Conservation (phyloP, 2,113 vertebrate species). For the Bujurquina vittata region DNA sequence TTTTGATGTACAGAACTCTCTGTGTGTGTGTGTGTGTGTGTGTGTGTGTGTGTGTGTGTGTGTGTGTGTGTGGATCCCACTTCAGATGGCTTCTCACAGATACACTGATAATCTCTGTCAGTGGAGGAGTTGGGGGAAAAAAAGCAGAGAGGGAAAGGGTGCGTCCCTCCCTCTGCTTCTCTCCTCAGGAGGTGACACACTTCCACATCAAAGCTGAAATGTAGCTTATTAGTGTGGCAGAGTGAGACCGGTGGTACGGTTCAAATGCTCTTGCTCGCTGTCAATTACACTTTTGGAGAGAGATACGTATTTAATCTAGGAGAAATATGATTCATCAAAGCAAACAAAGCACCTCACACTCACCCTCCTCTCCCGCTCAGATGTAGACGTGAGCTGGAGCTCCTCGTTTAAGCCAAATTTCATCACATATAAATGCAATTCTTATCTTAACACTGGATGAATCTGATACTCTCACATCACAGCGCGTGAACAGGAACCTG, state of each 20-base stretch:
- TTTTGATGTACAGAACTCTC: slow-evolving; percentile 22
- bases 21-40: background rate
- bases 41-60: background rate
- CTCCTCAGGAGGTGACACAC: slow-evolving; percentile 73
- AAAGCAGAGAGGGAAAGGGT: background rate
- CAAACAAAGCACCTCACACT: slow-evolving; percentile 53
- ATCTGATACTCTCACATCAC: slow-evolving; percentile 13
- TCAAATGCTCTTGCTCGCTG: slow-evolving; percentile 65
- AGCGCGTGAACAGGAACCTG: background rate
- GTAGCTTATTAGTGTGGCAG: slow-evolving; percentile 70
- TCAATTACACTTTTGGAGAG: slow-evolving; percentile 68
- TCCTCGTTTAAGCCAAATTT: slow-evolving; percentile 46
- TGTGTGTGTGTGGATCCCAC: background rate
- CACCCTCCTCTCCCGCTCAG: slow-evolving; percentile 1
- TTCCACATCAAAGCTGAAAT: slow-evolving; percentile 73
- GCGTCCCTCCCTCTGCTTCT: slow-evolving; percentile 47
- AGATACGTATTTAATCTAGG: slow-evolving; percentile 55
- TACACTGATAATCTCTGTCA: slow-evolving; percentile 46
- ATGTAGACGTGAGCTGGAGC: slow-evolving; percentile 17
- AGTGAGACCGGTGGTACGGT: slow-evolving; percentile 43
- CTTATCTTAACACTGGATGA: slow-evolving; percentile 6
- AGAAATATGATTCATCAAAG: slow-evolving; percentile 74
- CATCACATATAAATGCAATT: slow-evolving; percentile 26
- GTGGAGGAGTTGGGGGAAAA: slow-evolving; percentile 19
- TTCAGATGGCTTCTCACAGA: slow-evolving; percentile 31